These are phyloP conservation scores for Myotis davidii DNA, from an alignment of 2,113 vertebrate genomes.

Conservation along the genomic window DNA sequence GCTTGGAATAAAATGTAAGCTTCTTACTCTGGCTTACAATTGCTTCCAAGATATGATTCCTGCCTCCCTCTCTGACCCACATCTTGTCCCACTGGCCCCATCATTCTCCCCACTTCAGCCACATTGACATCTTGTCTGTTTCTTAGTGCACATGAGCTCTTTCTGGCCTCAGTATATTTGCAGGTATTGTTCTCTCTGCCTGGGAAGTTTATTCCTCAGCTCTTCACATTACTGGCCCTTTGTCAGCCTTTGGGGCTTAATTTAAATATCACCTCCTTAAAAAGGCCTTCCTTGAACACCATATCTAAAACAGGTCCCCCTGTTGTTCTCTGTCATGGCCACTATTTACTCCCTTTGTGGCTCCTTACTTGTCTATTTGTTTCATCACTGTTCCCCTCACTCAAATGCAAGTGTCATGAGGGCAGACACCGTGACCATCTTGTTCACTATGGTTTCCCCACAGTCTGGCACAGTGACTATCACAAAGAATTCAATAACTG, in stretches of 20 bases:
- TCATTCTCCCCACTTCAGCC: neutral
- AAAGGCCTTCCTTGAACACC: neutral
- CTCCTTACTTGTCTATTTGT: neutral
- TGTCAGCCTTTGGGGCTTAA: neutral
- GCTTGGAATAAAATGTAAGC: conserved; percentile 8
- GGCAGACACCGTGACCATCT: neutral
- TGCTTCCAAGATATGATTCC: neutral
- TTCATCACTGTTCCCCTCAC: neutral
- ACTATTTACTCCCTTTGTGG: neutral
- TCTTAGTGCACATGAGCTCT: neutral
- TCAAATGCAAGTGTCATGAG: neutral
- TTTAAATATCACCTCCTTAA: neutral
- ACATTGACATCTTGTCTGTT: neutral
- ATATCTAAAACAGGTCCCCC: neutral
- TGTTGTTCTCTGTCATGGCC: neutral
- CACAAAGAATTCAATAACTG: neutral
- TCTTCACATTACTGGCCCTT: neutral
- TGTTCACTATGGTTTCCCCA: neutral
- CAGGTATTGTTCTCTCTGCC: neutral
- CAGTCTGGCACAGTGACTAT: neutral
- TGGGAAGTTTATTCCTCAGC: neutral
- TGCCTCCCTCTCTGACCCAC: neutral
- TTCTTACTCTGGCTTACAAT: neutral
- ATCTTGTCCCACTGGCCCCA: neutral
- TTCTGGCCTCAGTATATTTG: neutral